Evolutionary conservation across 2,113 vertebrate species (phyloP).

Genomic region (Prietella phreatophila): DNA sequence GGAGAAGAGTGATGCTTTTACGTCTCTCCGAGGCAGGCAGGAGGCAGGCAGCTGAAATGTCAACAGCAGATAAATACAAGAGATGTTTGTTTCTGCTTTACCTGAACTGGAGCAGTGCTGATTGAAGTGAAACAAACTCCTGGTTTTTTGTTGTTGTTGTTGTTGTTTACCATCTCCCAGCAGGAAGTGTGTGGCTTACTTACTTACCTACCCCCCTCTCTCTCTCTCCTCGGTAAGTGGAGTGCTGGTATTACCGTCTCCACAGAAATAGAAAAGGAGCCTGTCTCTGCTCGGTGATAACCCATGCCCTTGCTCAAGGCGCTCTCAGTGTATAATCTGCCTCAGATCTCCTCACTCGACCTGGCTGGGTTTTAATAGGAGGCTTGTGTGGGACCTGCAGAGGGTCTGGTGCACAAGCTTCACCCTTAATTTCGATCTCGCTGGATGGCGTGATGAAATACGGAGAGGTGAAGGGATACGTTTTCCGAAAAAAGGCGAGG

Average conservation of each 20-base stretch:
- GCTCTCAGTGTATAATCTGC: conserved; percentile 41
- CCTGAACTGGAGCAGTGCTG: conserved; percentile 37
- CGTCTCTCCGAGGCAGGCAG: neutral
- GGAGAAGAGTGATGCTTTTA: conserved; percentile 19
- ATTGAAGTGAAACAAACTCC: conserved; percentile 50
- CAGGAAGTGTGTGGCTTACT: conserved; percentile 21
- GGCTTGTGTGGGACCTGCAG: conserved; percentile 38
- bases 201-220: neutral
- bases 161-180: conserved; percentile 48
- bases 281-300: conserved; percentile 41
- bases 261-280: conserved; percentile 32
- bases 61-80: conserved; percentile 49
- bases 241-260: conserved; percentile 40
- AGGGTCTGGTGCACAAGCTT: conserved; percentile 21
- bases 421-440: neutral
- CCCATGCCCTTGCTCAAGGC: conserved; percentile 40
- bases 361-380: conserved; percentile 38
- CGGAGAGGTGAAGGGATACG: neutral
- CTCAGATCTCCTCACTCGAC: conserved; percentile 41
- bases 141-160: conserved; percentile 9
- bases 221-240: neutral
- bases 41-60: conserved; percentile 42
- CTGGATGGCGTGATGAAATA: neutral
- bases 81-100: conserved; percentile 42
- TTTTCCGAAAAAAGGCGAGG: neutral